Evolutionary conservation across 2,888 invertebrate species (phyloP), one percentile per base, ranked within the genome.

Genomic region (Xylota sylvarum): DNA sequence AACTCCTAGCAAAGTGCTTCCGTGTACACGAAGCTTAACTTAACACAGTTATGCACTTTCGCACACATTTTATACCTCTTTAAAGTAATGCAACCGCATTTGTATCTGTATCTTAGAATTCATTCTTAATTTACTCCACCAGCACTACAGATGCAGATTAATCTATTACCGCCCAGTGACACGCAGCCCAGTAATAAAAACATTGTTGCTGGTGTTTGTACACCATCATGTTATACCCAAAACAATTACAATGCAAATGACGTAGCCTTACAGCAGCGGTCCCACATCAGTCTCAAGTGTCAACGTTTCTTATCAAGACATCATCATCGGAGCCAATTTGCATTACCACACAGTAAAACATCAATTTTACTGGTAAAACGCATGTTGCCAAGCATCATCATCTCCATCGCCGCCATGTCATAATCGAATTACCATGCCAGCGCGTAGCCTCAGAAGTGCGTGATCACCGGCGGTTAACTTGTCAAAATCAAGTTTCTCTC

Each of bases 241-340:
- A 58, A n/a, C 43, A 62, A 76, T 78, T 78, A 67, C 60, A 65
- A 74, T 77, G 77, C 64, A 64, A 64, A 77, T 70, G 32, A 48
- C 43, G 12, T 27, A 37, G 37, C 56, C 12, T 19, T 0, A 14
- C 37, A 46, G 62, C 30, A 46, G 62, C 30, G 56, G 50, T 77
- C 55, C 50, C 40, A 58, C 72, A 69, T 78, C 67, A 62, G 19
- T 84, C 69, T 37, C 19, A 12, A 77, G 77, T 82, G 86, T 81
- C 85, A 85, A 81, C 85, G 52, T 65, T 72, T 46, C 77, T 64
- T 86, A 86, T 82, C 86, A 77, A 82, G 82, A 82, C 82, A 86
- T 82, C 77, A 67, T 85, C 77, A 73, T 77, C 72, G 43, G 12
- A 14, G 23, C 62, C 19, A 64, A 86, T 86, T 86, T 86, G 77